Conservation (phyloP, 2,113 vertebrate genomes). For the Pomatostomus ruficeps region DNA sequence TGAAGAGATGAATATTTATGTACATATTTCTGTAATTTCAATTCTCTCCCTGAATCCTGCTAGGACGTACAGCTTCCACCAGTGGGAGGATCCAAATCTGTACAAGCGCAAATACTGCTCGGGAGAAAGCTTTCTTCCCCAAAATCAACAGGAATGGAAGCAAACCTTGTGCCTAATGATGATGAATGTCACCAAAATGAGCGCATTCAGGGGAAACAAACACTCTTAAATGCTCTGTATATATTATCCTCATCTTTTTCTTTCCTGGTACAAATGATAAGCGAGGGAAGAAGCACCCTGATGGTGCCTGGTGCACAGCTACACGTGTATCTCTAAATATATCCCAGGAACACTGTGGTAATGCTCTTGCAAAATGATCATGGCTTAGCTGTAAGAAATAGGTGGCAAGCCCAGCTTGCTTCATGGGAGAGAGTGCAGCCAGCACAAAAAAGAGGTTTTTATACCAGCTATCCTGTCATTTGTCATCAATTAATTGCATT, state of each 20-base stretch:
- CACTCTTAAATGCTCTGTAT: constrained; percentile 4
- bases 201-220: not conserved
- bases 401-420: not conserved
- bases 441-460: not conserved
- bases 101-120: constrained; percentile 5
- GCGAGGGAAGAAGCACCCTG: not conserved
- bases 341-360: not conserved
- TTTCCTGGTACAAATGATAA: not conserved
- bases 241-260: not conserved
- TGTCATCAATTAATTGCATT: not conserved
- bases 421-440: not conserved
- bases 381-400: not conserved
- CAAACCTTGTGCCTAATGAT: constrained; percentile 26
- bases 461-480: not conserved
- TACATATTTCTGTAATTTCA: constrained; percentile 33
- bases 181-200: constrained; percentile 31
- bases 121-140: constrained; percentile 2
- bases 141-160: constrained; percentile 11
- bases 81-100: constrained; percentile 37
- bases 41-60: not conserved
- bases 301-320: not conserved
- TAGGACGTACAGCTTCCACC: not conserved
- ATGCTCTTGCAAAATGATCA: not conserved
- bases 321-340: not conserved
- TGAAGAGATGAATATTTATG: constrained; percentile 45